Percentiles rank a stretch among this genome's conserved stretches.
phyloP scores from a whole-genome alignment of 2,797 vertebrate genomes.

The Alca torda region DNA sequence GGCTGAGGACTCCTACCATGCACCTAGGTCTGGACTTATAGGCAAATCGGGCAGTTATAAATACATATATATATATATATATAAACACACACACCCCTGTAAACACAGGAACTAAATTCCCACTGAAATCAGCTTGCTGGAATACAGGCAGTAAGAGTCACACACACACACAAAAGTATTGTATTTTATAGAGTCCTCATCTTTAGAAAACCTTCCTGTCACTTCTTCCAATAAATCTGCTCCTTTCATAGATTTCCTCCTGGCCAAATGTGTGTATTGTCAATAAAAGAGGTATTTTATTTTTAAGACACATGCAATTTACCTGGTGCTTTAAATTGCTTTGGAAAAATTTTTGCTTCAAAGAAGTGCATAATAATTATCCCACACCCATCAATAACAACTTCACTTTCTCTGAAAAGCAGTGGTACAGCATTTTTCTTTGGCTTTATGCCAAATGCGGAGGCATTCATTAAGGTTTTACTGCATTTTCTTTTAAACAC shows the following conservation, averaged over 20 bases:
- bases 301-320: conserved; percentile 19
- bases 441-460: conserved; percentile 8
- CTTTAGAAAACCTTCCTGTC: not conserved
- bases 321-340: conserved; percentile 16
- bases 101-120: not conserved
- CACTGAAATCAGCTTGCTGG: not conserved
- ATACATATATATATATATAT: not conserved
- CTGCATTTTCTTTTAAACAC: not conserved
- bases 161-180: not conserved
- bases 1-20: not conserved
- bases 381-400: conserved; percentile 38
- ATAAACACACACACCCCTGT: not conserved
- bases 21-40: not conserved
- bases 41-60: not conserved
- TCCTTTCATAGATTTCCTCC: not conserved
- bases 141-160: not conserved
- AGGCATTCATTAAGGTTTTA: conserved; percentile 22
- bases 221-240: not conserved
- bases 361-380: conserved; percentile 3
- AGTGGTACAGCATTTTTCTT: conserved; percentile 14
- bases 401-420: conserved; percentile 38
- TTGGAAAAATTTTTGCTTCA: conserved; percentile 37
- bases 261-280: not conserved
- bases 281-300: not conserved
- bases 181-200: not conserved